Evolutionary conservation across 2,797 vertebrate species (phyloP).

Genomic region (Melanotaenia parkinsoni): DNA sequence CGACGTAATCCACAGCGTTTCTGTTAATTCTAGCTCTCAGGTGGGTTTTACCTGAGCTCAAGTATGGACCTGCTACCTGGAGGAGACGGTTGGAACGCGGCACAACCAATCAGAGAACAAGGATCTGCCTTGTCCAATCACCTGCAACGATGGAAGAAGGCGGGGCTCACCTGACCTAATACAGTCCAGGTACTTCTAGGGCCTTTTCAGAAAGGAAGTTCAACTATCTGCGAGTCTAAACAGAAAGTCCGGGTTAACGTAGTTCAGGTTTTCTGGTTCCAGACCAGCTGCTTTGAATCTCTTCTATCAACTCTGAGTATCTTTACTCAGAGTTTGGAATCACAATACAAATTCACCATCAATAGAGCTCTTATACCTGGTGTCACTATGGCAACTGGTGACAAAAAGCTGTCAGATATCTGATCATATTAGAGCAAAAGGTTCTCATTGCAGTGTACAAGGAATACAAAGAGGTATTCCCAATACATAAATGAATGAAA

Average conservation of each 20-base stretch:
- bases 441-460: too few species aligned
- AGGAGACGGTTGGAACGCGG: neutral
- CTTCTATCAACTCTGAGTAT: too few species aligned
- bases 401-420: too few species aligned
- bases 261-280: neutral
- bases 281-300: too few species aligned
- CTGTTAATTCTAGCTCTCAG: slow-evolving; percentile 71
- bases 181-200: neutral
- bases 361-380: too few species aligned
- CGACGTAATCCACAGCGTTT: slow-evolving; percentile 66
- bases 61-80: slow-evolving; percentile 72
- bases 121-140: slow-evolving; percentile 58
- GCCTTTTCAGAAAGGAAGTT: neutral
- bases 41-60: slow-evolving; percentile 85
- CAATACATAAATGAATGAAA: too few species aligned
- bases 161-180: slow-evolving; percentile 65
- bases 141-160: slow-evolving; percentile 24
- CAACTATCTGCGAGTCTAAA: neutral
- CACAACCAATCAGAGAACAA: slow-evolving; percentile 66
- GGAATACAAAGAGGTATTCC: too few species aligned
- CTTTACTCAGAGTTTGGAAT: too few species aligned
- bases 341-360: too few species aligned
- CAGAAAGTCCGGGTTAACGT: too few species aligned
- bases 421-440: too few species aligned
- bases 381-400: neutral